These are phyloP conservation scores for Chaetoderma sp. DNA, from an alignment of 2,888 invertebrate genomes.

Conservation along the genomic window DNA sequence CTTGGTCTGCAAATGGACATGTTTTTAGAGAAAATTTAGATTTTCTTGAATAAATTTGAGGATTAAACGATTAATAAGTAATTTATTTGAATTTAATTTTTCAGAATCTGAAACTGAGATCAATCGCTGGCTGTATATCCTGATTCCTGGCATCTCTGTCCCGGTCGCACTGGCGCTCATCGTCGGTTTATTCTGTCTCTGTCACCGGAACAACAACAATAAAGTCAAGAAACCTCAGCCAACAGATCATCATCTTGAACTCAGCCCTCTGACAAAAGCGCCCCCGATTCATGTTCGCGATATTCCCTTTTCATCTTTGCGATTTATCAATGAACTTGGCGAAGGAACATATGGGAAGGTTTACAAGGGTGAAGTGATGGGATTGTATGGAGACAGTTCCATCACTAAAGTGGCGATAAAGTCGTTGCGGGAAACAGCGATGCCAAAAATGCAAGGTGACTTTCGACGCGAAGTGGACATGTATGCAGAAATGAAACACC, in stretches of 20 bases:
- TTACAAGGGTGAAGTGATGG: conserved; percentile 88
- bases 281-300: conserved; percentile 79
- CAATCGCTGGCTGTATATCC: conserved; percentile 73
- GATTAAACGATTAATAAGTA: too few species aligned
- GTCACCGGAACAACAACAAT: conserved; percentile 48
- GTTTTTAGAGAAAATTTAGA: too few species aligned
- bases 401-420: conserved; percentile 90
- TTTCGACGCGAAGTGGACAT: conserved; percentile 94
- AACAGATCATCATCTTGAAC: conserved; percentile 47
- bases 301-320: conserved; percentile 83
- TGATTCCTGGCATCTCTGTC: conserved; percentile 72
- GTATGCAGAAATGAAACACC: conserved; percentile 93
- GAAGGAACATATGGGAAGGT: conserved; percentile 94
- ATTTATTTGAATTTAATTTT: too few species aligned
- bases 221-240: neutral
- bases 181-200: conserved; percentile 63
- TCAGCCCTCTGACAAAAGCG: conserved; percentile 57
- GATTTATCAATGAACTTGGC: conserved; percentile 64
- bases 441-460: conserved; percentile 89
- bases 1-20: too few species aligned
- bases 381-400: conserved; percentile 61
- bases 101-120: conserved; percentile 30
- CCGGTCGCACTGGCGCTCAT: conserved; percentile 61
- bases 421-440: conserved; percentile 92
- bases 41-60: too few species aligned